These are phyloP conservation scores for Muricea muricata DNA, from an alignment of 92 coral and sea anemone genomes.

Conservation along the genomic window DNA sequence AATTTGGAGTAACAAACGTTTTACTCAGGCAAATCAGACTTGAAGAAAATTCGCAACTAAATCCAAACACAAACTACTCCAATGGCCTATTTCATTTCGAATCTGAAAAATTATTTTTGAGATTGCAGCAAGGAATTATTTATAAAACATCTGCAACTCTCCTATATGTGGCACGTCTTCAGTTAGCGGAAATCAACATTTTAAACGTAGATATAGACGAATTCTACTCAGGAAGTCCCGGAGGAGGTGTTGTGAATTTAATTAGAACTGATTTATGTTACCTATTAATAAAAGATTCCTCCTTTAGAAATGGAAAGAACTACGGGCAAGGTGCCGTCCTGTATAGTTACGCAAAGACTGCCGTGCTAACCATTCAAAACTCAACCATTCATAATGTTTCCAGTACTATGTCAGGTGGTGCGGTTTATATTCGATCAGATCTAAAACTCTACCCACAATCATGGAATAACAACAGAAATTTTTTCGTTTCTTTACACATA, in stretches of 20 bases:
- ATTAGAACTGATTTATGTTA: background rate
- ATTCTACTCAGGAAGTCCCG: background rate
- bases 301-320: conserved; percentile 1
- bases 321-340: conserved; percentile 9
- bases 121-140: too few species aligned
- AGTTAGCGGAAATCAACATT: too few species aligned
- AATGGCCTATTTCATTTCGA: background rate
- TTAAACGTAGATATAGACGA: background rate
- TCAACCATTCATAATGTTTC: conserved; percentile 15
- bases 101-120: too few species aligned
- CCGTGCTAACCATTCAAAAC: background rate
- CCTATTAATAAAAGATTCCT: background rate
- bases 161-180: too few species aligned
- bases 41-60: background rate
- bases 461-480: too few species aligned
- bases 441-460: too few species aligned
- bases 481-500: too few species aligned
- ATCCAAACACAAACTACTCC: background rate
- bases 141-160: too few species aligned
- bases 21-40: background rate
- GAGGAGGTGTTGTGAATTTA: conserved; percentile 21
- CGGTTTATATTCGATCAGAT: background rate
- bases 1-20: conserved; percentile 4
- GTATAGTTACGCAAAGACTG: background rate
- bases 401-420: background rate